These are phyloP conservation scores for Sorex fumeus DNA, from an alignment of 2,113 vertebrate species.

Conservation along the genomic window DNA sequence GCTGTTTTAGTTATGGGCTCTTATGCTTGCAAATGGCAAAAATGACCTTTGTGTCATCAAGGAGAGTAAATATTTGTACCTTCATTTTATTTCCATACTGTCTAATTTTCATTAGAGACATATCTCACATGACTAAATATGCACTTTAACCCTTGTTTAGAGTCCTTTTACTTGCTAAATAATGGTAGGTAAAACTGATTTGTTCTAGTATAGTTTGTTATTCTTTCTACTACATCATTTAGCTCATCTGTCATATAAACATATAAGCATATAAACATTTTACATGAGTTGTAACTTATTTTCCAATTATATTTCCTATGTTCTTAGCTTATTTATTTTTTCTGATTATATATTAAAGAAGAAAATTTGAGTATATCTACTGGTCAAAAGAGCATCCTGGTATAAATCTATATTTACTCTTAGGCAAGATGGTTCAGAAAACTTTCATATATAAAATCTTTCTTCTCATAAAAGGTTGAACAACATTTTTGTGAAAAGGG, in stretches of 20 bases:
- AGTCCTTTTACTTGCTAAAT: constrained; percentile 19
- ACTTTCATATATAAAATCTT: background rate
- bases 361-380: background rate
- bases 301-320: constrained; percentile 51
- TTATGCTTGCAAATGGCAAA: background rate
- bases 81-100: background rate
- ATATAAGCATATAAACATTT: constrained; percentile 8
- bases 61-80: background rate
- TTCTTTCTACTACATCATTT: background rate
- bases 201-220: background rate
- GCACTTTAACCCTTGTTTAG: background rate
- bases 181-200: background rate
- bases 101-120: constrained; percentile 6
- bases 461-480: background rate
- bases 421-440: background rate
- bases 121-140: background rate
- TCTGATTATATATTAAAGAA: background rate
- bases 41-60: constrained; percentile 40
- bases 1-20: background rate
- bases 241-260: too few relatives aligned
- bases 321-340: background rate
- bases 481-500: background rate
- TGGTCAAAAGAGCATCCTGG: background rate
- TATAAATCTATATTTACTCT: background rate
- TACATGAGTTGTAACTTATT: constrained; percentile 14